A percentile compares a stretch with the other conserved stretches of the same genome.
Conservation (phyloP, 2,113 vertebrate species). For the Ctenodactylus gundi region DNA sequence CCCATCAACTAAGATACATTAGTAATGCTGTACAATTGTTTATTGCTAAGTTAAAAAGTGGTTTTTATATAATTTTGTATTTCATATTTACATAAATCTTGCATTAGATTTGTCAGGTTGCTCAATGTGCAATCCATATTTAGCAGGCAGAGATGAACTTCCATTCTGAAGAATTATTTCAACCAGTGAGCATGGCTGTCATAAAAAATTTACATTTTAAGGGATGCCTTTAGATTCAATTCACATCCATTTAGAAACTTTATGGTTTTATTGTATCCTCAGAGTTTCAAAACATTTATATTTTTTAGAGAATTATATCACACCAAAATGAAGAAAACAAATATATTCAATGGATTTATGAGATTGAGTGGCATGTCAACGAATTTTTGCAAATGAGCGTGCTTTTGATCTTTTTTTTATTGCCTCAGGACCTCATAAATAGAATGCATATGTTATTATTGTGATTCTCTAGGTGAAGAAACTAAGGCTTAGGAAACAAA, state of each 20-base stretch:
- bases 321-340: neutral
- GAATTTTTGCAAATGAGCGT: conserved; percentile 22
- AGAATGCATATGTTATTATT: neutral
- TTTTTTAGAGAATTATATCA: neutral
- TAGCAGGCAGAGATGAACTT: neutral
- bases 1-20: conserved; percentile 40
- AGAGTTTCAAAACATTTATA: neutral
- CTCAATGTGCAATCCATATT: neutral
- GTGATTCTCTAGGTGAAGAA: neutral
- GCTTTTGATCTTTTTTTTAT: neutral
- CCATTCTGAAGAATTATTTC: neutral
- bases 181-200: neutral
- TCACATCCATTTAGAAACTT: neutral
- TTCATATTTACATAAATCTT: conserved; percentile 13
- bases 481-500: neutral
- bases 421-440: neutral
- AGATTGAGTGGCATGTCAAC: neutral
- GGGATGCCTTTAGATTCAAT: neutral
- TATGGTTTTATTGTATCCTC: neutral
- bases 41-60: conserved; percentile 19
- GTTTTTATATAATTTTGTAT: neutral
- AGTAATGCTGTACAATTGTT: neutral
- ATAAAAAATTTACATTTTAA: conserved; percentile 4
- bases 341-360: neutral
- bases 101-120: neutral